These are phyloP conservation scores for Micrastur ruficollis DNA, from an alignment of 2,797 vertebrate genomes.

Conservation along the genomic window DNA sequence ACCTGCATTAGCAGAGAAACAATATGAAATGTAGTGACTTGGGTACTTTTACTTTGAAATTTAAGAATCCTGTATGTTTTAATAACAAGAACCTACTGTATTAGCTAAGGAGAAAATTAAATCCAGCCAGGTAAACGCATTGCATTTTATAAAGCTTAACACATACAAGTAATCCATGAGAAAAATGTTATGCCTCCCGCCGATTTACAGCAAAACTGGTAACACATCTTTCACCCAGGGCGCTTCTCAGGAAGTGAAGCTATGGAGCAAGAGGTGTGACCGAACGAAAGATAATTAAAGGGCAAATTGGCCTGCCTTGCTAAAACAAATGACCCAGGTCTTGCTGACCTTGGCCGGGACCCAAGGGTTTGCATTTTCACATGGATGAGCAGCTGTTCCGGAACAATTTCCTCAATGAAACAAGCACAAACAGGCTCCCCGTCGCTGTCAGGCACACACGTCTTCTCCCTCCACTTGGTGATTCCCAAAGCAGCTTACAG, in stretches of 20 bases:
- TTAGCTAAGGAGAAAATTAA: not conserved
- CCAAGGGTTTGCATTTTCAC: conserved; percentile 61
- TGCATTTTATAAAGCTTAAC: not conserved
- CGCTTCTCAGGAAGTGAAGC: not conserved
- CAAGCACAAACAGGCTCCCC: conserved; percentile 47
- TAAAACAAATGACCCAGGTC: conserved; percentile 61
- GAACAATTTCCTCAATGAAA: conserved; percentile 61
- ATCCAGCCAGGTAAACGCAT: not conserved
- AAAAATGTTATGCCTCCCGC: not conserved
- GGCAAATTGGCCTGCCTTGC: conserved; percentile 41
- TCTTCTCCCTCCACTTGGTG: conserved; percentile 17
- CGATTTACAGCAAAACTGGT: not conserved
- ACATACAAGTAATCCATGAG: not conserved
- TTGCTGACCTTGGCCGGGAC: conserved; percentile 47
- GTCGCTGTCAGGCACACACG: not conserved
- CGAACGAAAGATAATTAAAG: conserved; percentile 36
- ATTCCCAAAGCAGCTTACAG: not conserved
- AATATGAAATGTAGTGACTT: not conserved
- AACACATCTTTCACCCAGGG: not conserved
- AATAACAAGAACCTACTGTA: not conserved
- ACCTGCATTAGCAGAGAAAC: not conserved
- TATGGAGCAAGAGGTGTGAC: not conserved
- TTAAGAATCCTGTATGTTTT: not conserved
- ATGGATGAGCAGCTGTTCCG: conserved; percentile 58
- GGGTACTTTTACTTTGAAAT: not conserved